Conservation (phyloP, 1,140 invertebrate genomes). For the Andricus grossulariae region DNA sequence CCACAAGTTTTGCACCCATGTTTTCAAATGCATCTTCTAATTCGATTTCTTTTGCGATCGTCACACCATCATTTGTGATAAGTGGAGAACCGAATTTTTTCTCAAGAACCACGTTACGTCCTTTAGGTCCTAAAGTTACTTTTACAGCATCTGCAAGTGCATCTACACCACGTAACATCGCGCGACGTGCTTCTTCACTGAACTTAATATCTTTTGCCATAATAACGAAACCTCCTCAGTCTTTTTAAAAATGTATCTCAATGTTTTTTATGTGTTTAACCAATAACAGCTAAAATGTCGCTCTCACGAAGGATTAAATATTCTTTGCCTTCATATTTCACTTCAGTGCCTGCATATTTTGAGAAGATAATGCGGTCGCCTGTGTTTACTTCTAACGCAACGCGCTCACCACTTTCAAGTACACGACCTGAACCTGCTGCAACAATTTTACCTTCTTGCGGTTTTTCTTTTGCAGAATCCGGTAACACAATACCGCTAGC, state of each 20-base stretch:
- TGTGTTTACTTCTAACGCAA: neutral
- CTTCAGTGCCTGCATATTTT: neutral
- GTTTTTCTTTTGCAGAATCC: too few relatives aligned
- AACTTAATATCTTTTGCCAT: too few relatives aligned
- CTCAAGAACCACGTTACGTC: constrained; percentile 1
- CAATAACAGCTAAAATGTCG: neutral
- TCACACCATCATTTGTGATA: constrained; percentile 2
- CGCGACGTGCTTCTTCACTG: neutral
- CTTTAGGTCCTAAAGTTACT: constrained; percentile 13
- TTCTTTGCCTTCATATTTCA: constrained; percentile 9
- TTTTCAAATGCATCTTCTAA: neutral
- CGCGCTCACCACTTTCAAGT: neutral
- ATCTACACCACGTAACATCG: neutral
- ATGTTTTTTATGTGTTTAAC: neutral
- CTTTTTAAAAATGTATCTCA: too few relatives aligned
- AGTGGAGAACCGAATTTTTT: neutral
- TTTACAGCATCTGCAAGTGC: constrained; percentile 6
- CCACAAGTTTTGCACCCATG: too few relatives aligned
- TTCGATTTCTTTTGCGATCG: constrained; percentile 7
- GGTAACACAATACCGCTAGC: neutral
- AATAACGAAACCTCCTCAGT: too few relatives aligned
- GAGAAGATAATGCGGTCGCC: neutral
- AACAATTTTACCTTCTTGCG: neutral
- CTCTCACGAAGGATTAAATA: neutral
- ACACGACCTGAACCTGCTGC: neutral